Conservation (phyloP, 2,797 vertebrate species). For the Mus minutoides region DNA sequence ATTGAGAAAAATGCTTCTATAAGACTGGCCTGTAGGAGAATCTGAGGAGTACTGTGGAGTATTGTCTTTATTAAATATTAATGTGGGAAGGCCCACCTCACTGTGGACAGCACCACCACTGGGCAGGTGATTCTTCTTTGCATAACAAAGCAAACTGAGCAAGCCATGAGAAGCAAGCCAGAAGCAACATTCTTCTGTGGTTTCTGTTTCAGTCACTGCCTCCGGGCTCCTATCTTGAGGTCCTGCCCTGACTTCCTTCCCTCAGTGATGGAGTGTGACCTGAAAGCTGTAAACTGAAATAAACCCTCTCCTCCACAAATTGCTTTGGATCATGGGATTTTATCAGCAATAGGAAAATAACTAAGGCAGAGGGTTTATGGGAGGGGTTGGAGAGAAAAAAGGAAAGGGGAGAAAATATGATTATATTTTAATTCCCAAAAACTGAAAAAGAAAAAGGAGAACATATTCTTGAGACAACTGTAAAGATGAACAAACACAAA, state of each 20-base stretch:
- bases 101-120: not conserved
- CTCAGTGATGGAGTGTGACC: not conserved
- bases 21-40: not conserved
- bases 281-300: not conserved
- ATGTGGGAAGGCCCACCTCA: not conserved
- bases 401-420: not conserved
- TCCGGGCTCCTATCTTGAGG: not conserved
- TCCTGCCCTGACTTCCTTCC: not conserved
- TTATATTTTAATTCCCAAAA: not conserved
- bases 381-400: not conserved
- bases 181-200: not conserved
- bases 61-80: not conserved
- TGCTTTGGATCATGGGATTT: not conserved
- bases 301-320: not conserved
- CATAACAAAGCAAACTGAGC: not conserved
- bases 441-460: not conserved
- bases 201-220: not conserved
- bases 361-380: not conserved
- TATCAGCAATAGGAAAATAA: not conserved
- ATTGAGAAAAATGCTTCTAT: not conserved
- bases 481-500: not conserved
- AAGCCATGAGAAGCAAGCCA: not conserved
- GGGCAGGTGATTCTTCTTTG: not conserved
- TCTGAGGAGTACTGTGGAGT: not conserved
- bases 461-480: not conserved